Conservation (phyloP, 2,113 vertebrate genomes). For the Syrmaticus mikado region DNA sequence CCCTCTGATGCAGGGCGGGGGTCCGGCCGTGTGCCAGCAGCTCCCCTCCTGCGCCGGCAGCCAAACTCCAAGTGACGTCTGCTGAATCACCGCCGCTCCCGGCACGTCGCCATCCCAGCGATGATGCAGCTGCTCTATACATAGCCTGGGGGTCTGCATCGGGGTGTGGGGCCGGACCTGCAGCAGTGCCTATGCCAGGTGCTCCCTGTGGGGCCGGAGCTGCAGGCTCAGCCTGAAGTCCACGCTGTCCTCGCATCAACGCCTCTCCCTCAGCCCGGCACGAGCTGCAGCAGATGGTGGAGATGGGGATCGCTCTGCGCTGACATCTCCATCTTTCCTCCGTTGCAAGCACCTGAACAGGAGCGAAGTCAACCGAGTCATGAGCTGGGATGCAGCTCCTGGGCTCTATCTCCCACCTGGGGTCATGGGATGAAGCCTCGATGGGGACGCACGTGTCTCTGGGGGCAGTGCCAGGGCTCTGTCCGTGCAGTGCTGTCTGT, state of each 20-base stretch:
- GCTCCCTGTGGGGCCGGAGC: accelerated
- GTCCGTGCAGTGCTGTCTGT: neutral
- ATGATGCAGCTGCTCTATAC: neutral
- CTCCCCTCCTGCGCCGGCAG: neutral
- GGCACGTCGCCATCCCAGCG: neutral
- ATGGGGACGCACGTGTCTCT: accelerated
- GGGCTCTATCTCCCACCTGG: accelerated
- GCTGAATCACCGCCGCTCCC: neutral
- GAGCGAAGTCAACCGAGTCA: neutral
- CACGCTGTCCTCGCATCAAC: accelerated
- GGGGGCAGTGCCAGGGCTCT: accelerated
- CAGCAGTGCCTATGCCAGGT: accelerated
- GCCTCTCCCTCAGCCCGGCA: accelerated
- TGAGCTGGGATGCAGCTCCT: neutral
- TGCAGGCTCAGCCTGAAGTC: neutral
- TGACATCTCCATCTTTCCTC: accelerated
- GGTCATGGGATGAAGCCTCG: neutral
- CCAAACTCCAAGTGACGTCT: neutral
- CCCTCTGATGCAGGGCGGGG: accelerated
- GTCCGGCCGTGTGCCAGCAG: accelerated
- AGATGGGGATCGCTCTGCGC: accelerated
- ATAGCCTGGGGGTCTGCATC: accelerated
- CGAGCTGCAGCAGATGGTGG: accelerated
- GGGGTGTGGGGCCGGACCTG: accelerated
- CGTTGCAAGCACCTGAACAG: accelerated